Evolutionary conservation across 2,888 invertebrate species (phyloP).

Genomic region (Tetragonula carbonaria): DNA sequence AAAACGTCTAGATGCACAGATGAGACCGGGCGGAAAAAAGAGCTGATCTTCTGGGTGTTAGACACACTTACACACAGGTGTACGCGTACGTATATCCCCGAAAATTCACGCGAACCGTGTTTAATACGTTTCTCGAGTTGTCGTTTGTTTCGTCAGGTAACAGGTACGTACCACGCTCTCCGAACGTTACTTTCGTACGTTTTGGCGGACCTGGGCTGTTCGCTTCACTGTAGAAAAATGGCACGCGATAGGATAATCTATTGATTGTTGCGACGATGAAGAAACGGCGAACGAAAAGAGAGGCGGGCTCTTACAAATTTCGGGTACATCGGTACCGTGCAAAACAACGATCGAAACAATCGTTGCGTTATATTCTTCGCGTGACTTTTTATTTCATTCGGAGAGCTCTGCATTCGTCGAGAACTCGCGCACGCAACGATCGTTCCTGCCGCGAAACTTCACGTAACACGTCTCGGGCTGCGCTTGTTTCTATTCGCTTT

Average conservation of each 20-base stretch:
- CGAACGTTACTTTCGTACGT: background rate
- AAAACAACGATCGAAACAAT: too few species aligned
- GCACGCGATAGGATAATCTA: background rate
- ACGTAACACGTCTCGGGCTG: too few species aligned
- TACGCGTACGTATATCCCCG: background rate
- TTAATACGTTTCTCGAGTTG: background rate
- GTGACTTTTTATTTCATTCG: too few species aligned
- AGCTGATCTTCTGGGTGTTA: conserved; percentile 46
- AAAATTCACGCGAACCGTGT: conserved; percentile 31
- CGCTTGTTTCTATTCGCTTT: too few species aligned
- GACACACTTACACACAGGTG: background rate
- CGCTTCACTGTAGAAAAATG: background rate
- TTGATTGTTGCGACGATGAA: background rate
- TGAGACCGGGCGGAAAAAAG: conserved; percentile 50
- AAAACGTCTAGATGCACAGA: conserved; percentile 51
- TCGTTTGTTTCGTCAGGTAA: background rate
- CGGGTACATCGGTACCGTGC: too few species aligned
- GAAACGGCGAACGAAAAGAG: too few species aligned
- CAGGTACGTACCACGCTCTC: too few species aligned
- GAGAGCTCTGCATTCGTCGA: too few species aligned
- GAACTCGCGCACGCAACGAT: too few species aligned
- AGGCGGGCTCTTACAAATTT: too few species aligned
- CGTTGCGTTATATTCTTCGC: too few species aligned
- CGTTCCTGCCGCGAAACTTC: too few species aligned
- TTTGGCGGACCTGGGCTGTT: background rate